Evolutionary conservation across 2,888 invertebrate species (phyloP), one percentile per base, ranked within the genome.

Genomic region (Escarpia spicata): DNA sequence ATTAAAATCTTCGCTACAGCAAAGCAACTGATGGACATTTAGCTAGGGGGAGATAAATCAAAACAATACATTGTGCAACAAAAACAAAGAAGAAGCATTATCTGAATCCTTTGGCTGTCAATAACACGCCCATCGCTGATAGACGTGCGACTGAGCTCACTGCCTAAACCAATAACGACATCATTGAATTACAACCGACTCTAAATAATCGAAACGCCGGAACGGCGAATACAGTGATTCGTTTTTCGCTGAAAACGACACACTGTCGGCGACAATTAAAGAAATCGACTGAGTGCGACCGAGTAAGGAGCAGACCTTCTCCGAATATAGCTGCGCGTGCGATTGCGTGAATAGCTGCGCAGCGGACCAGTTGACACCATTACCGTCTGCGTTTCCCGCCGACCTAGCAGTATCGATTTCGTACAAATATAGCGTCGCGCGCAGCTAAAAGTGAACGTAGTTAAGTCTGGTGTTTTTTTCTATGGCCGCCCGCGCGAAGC

Each of bases 361-460:
- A 75, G 26, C 6, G 75, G 75, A 75, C 75, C 75, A 75, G 75
- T 75, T 75, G 75, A 75, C 75, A 26, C 19, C 75, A 26, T 75
- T 75, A 75, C 75, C 75, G 75, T 26, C 75, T 75, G 75, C 75
- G n/a, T 75, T 75, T 75, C 19, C 19, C 75, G n/a, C 75, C 75
- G 75, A 26, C 75, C 75, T 75, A n/a, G 75, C 26, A 15, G 26
- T 75, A 75, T 75, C 75, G 75, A 75, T 75, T 75, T 26, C 75
- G 75, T 75, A 26, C 75, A 75, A 26, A 75, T 75, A 26, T 75
- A 75, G 75, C 75, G 75, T 75, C 75, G 75, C 26, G n/a, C 19
- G 75, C 75, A 75, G 75, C 75, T 75, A 75, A 75, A 75, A 75
- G 75, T 75, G 75, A 75, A 75, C 75, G 75, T 75, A 15, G 75